These are phyloP conservation scores for Magallana ariakensis DNA, from an alignment of 1,140 invertebrate genomes.

Conservation along the genomic window DNA sequence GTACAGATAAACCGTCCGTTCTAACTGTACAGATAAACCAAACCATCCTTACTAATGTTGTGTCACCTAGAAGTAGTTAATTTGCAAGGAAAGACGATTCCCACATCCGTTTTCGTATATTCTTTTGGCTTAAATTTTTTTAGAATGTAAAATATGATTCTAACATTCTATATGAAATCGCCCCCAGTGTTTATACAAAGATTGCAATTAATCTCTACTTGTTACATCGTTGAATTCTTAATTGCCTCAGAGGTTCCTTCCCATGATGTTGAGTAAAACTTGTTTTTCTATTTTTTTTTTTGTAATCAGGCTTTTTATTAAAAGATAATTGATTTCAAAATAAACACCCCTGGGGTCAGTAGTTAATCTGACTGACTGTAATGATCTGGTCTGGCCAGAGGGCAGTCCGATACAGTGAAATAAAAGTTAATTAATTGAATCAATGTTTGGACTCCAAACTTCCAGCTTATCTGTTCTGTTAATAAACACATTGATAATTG, in stretches of 20 bases:
- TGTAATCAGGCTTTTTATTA: not conserved
- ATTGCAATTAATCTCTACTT: not conserved
- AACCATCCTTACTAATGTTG: too few relatives aligned
- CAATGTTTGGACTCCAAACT: conserved; percentile 28
- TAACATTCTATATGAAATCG: too few relatives aligned
- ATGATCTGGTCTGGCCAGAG: not conserved
- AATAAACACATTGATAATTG: conserved; percentile 3
- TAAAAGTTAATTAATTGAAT: conserved; percentile 34
- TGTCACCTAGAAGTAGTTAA: too few relatives aligned
- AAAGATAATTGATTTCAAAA: not conserved
- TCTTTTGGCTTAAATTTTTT: too few relatives aligned
- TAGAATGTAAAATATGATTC: too few relatives aligned
- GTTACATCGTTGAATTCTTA: not conserved
- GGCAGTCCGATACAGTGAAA: not conserved
- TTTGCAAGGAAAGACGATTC: too few relatives aligned
- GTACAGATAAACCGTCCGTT: too few relatives aligned
- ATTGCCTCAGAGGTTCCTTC: not conserved
- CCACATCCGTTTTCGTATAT: too few relatives aligned
- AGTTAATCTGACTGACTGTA: not conserved
- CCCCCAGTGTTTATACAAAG: too few relatives aligned
- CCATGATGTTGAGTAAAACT: not conserved
- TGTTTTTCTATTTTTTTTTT: not conserved
- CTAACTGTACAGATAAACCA: too few relatives aligned
- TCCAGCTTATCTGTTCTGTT: not conserved
- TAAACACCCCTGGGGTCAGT: not conserved